phyloP scores from a whole-genome alignment of 1,140 invertebrate genomes.

The Zaprionus gabonicus region DNA sequence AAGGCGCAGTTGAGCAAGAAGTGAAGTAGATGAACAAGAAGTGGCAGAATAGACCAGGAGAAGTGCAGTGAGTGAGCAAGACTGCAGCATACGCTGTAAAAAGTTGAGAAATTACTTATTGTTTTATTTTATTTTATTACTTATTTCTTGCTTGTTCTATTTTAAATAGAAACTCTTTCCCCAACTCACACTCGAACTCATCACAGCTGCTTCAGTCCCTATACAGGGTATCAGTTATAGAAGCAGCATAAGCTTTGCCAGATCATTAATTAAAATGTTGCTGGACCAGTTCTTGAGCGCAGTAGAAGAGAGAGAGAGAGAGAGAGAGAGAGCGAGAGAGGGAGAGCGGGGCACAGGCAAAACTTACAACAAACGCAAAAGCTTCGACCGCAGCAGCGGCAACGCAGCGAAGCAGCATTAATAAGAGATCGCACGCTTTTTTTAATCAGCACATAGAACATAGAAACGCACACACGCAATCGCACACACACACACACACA shows the following conservation, averaged over 20 bases:
- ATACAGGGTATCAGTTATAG: slow-evolving; percentile 39
- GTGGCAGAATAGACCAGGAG: neutral
- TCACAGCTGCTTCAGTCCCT: neutral
- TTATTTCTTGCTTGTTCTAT: too few relatives aligned
- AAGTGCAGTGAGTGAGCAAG: too few relatives aligned
- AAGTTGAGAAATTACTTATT: neutral
- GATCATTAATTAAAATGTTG: slow-evolving; percentile 83
- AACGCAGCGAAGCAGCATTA: slow-evolving; percentile 36
- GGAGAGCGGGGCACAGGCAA: slow-evolving; percentile 30
- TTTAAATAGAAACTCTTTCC: too few relatives aligned
- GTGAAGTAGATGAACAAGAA: slow-evolving; percentile 16
- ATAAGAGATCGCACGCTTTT: slow-evolving; percentile 66
- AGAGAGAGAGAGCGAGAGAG: slow-evolving; percentile 21
- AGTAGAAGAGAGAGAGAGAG: slow-evolving; percentile 7
- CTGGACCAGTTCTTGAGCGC: slow-evolving; percentile 72
- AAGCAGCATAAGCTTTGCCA: slow-evolving; percentile 49
- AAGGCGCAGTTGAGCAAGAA: slow-evolving; percentile 39
- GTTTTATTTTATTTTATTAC: too few relatives aligned
- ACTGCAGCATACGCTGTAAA: slow-evolving; percentile 17
- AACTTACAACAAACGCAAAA: slow-evolving; percentile 49
- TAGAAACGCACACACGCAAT: slow-evolving; percentile 30
- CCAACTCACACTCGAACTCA: neutral
- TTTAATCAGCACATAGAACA: slow-evolving; percentile 64
- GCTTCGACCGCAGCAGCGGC: slow-evolving; percentile 29
- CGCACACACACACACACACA: slow-evolving; percentile 22